These are phyloP conservation scores for Pandemis heparana DNA, from an alignment of 2,888 invertebrate species.

Conservation along the genomic window DNA sequence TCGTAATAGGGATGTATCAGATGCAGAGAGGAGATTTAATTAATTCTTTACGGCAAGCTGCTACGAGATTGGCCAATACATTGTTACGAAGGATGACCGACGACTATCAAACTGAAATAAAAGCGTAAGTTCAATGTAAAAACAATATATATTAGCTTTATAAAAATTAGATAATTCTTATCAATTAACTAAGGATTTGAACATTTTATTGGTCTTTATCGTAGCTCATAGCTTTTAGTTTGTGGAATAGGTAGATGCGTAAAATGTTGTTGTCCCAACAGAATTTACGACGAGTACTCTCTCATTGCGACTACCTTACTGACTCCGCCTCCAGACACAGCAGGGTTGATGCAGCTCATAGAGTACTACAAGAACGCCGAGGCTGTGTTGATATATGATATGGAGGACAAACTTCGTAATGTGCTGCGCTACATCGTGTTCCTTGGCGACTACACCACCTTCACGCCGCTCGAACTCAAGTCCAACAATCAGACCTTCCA, in stretches of 20 bases:
- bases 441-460: slow-evolving; percentile 92
- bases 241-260: background rate
- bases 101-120: slow-evolving; percentile 92
- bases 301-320: slow-evolving; percentile 91
- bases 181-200: no score
- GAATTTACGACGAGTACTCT: slow-evolving; percentile 94
- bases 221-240: background rate
- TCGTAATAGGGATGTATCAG: slow-evolving; percentile 93
- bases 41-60: slow-evolving; percentile 88
- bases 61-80: slow-evolving; percentile 88
- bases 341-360: slow-evolving; percentile 93
- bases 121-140: slow-evolving; percentile 82
- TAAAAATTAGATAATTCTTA: no score
- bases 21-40: slow-evolving; percentile 93
- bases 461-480: slow-evolving; percentile 94
- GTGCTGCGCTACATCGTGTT: slow-evolving; percentile 91
- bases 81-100: slow-evolving; percentile 91
- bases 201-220: no score
- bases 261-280: slow-evolving; percentile 60
- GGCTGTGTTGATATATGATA: slow-evolving; percentile 87
- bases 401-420: slow-evolving; percentile 91
- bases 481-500: slow-evolving; percentile 95
- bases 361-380: slow-evolving; percentile 91
- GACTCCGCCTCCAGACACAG: slow-evolving; percentile 93
- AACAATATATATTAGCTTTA: no score